Percentiles rank a stretch among this genome's conserved stretches.
These are phyloP conservation scores for Capromys pilorides DNA, from an alignment of 2,797 vertebrate genomes.

Conservation along the genomic window DNA sequence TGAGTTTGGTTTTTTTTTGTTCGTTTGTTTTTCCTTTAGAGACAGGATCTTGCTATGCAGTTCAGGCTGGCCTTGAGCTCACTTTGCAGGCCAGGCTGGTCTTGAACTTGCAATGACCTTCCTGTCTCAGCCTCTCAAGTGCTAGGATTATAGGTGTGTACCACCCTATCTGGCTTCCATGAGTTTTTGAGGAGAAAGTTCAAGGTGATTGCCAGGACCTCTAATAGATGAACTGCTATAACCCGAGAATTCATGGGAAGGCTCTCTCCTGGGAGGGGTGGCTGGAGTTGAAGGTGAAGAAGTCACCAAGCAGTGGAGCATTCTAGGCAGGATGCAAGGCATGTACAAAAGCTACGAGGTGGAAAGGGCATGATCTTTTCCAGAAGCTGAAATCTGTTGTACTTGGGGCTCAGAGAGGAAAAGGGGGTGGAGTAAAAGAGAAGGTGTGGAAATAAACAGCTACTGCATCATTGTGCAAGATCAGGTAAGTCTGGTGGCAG, in stretches of 20 bases:
- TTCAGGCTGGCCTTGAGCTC: no score
- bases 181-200: background rate
- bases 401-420: background rate
- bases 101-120: no score
- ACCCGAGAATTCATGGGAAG: background rate
- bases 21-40: no score
- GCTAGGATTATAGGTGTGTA: no score
- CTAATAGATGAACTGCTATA: background rate
- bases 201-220: background rate
- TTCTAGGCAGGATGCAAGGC: background rate
- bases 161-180: background rate
- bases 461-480: background rate
- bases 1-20: background rate
- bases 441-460: background rate
- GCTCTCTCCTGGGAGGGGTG: background rate
- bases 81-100: no score
- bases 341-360: background rate
- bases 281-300: background rate
- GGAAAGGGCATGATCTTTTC: background rate
- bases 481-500: background rate
- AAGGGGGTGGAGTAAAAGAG: background rate
- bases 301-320: background rate
- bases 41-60: no score
- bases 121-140: no score
- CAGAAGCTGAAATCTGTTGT: background rate